phyloP scores from a whole-genome alignment of 2,113 vertebrate species.

The Tetraodon nigroviridis region DNA sequence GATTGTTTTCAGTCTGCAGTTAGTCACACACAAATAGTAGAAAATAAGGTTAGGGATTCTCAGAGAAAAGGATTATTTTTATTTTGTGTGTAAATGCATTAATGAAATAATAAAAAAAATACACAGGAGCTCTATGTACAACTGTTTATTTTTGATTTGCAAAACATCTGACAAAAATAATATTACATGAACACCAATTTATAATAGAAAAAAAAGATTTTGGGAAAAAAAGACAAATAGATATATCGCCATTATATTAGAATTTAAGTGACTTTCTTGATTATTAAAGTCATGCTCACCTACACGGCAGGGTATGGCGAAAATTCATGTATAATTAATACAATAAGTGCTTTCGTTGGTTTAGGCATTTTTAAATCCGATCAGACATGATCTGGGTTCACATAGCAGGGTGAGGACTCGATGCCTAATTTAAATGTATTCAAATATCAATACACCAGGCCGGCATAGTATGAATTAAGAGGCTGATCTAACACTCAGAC shows the following conservation, averaged over 20 bases:
- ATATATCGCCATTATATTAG: constrained; percentile 66
- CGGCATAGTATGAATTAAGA: constrained; percentile 24
- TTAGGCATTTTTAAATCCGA: constrained; percentile 53
- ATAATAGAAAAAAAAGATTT: constrained; percentile 69
- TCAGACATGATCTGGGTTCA: constrained; percentile 53
- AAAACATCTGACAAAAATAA: constrained; percentile 78
- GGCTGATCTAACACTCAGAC: constrained; percentile 33
- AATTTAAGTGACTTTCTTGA: constrained; percentile 61
- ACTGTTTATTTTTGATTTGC: constrained; percentile 79
- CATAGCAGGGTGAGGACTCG: constrained; percentile 43
- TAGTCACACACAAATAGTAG: too few species aligned
- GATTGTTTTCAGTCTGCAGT: too few species aligned
- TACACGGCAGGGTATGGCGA: constrained; percentile 64
- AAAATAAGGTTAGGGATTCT: too few species aligned
- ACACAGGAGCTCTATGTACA: constrained; percentile 63
- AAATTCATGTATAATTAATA: constrained; percentile 59
- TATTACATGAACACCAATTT: constrained; percentile 77
- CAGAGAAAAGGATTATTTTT: too few species aligned
- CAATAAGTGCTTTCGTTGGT: constrained; percentile 68
- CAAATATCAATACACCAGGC: constrained; percentile 17
- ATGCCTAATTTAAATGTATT: constrained; percentile 42
- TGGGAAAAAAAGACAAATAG: constrained; percentile 51
- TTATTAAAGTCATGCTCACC: constrained; percentile 65
- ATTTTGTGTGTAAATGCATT: background rate
- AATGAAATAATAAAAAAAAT: background rate